A percentile compares a stretch with the other conserved stretches of the same genome.
phyloP scores from a whole-genome alignment of 2,888 invertebrate species.

The Peribatodes rhomboidaria region DNA sequence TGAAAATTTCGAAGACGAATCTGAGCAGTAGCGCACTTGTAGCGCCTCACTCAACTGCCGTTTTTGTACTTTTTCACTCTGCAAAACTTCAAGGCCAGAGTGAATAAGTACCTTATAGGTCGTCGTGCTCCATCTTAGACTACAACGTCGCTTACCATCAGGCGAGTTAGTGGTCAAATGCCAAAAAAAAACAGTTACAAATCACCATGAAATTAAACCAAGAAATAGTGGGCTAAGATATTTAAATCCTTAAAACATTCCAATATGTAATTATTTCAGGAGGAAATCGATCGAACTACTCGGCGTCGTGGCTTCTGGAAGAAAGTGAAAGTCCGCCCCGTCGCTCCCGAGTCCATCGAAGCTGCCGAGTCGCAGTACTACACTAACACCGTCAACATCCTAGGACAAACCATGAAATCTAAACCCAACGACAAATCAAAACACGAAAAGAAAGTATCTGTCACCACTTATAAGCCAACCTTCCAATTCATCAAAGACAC shows the following conservation, averaged over 20 bases:
- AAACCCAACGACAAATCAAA: slow-evolving; percentile 61
- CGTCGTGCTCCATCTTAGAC: too few species aligned
- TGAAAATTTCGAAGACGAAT: too few species aligned
- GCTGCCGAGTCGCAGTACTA: slow-evolving; percentile 92
- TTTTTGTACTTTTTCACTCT: too few species aligned
- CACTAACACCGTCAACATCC: slow-evolving; percentile 86
- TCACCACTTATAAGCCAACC: slow-evolving; percentile 77
- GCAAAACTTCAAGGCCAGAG: too few species aligned
- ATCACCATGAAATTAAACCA: not conserved
- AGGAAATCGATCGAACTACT: slow-evolving; percentile 61
- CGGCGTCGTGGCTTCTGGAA: slow-evolving; percentile 91
- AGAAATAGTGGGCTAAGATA: not conserved
- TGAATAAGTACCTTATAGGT: too few species aligned
- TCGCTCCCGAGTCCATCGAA: slow-evolving; percentile 89
- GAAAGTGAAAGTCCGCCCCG: slow-evolving; percentile 88
- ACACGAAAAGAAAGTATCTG: slow-evolving; percentile 59
- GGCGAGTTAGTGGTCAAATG: too few species aligned
- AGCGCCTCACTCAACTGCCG: too few species aligned
- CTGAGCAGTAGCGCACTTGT: too few species aligned
- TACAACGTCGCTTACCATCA: too few species aligned
- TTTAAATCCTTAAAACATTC: not conserved
- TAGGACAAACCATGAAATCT: slow-evolving; percentile 64
- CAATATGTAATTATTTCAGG: slow-evolving; percentile 58
- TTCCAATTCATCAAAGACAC: slow-evolving; percentile 69
- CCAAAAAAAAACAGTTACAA: too few species aligned